phyloP scores from a whole-genome alignment of 1,140 invertebrate genomes.

The Acromyrmex charruanus region DNA sequence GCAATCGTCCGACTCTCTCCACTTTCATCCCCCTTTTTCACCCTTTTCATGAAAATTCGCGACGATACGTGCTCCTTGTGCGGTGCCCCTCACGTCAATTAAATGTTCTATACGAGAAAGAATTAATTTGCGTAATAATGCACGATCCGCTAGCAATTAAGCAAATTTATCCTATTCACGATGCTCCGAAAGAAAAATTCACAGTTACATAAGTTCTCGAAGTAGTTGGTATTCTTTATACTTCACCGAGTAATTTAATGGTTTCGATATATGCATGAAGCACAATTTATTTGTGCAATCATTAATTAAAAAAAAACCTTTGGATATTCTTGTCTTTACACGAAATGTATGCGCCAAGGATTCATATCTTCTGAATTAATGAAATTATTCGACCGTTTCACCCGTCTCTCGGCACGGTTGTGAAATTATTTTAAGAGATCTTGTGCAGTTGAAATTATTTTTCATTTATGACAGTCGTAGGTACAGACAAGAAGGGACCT shows the following conservation, averaged over 20 bases:
- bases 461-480: background rate
- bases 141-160: slow-evolving; percentile 57
- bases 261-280: slow-evolving; percentile 34
- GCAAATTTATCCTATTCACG: slow-evolving; percentile 55
- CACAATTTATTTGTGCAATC: slow-evolving; percentile 18
- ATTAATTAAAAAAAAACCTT: slow-evolving; percentile 28
- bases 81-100: slow-evolving; percentile 45
- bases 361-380: background rate
- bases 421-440: slow-evolving; percentile 14
- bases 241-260: slow-evolving; percentile 26
- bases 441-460: slow-evolving; percentile 34
- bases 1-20: slow-evolving; percentile 75
- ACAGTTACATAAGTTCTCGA: slow-evolving; percentile 34
- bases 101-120: slow-evolving; percentile 41
- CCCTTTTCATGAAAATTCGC: slow-evolving; percentile 49
- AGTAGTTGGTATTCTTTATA: background rate
- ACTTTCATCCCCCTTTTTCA: slow-evolving; percentile 1
- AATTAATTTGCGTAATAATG: slow-evolving; percentile 62
- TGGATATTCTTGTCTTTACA: background rate
- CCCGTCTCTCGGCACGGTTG: background rate
- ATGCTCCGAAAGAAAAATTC: slow-evolving; percentile 15
- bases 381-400: slow-evolving; percentile 23
- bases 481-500: background rate
- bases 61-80: slow-evolving; percentile 45
- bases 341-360: background rate